These are phyloP conservation scores for Alloplasta piceator DNA, from an alignment of 2,888 invertebrate species.

Conservation along the genomic window DNA sequence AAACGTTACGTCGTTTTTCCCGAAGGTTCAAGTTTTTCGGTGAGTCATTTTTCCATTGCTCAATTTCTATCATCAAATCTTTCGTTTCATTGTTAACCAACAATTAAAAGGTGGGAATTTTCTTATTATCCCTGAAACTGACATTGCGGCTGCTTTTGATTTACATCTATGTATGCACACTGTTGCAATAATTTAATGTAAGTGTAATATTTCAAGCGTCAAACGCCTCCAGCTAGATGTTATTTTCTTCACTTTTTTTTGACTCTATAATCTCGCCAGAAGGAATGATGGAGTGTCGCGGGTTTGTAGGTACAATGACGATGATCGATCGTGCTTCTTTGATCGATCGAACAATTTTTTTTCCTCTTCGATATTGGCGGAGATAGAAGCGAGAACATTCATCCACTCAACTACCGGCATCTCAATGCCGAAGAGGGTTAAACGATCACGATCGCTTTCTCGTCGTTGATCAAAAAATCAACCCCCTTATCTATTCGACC, in stretches of 20 bases:
- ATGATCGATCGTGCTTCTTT: conserved; percentile 40
- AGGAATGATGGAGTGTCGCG: conserved; percentile 27
- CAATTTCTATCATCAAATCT: too few relatives aligned
- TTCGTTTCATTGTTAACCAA: conserved; percentile 1
- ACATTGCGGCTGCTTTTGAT: not conserved
- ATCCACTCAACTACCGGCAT: too few relatives aligned
- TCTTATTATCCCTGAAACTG: not conserved
- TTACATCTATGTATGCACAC: not conserved
- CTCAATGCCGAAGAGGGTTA: too few relatives aligned
- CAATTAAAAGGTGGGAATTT: not conserved
- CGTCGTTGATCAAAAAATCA: not conserved
- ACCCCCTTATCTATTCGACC: too few relatives aligned
- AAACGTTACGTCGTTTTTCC: conserved; percentile 89
- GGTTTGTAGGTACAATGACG: conserved; percentile 15
- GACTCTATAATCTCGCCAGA: not conserved
- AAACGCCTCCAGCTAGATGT: not conserved
- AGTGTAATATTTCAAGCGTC: conserved; percentile 11
- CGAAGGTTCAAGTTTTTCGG: conserved; percentile 89
- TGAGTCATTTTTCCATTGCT: conserved; percentile 81
- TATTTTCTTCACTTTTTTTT: not conserved
- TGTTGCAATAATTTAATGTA: not conserved
- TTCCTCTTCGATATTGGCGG: too few relatives aligned
- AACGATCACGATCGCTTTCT: not conserved
- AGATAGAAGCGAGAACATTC: too few relatives aligned
- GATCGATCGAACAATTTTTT: conserved; percentile 36